Evolutionary conservation across 2,113 vertebrate genomes (phyloP), one percentile per base, ranked within the genome.

Genomic region (Thymallus thymallus): DNA sequence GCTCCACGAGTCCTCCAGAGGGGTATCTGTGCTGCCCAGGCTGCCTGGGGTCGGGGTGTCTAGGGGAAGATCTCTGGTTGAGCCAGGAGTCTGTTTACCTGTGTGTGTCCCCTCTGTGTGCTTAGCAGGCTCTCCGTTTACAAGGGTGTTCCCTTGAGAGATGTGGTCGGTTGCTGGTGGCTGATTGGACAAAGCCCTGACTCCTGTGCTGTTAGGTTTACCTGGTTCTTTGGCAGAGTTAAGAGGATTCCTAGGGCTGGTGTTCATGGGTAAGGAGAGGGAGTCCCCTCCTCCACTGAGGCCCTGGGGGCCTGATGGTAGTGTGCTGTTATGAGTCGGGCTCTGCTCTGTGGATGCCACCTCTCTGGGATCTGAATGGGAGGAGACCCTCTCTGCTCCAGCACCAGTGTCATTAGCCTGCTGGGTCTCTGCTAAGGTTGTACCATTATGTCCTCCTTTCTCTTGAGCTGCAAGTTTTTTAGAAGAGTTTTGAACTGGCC

Each of bases 1-100:
- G 24, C 82, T 94, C 96, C 96, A 98, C 1, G 91, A 93, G 58
- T 95, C 93, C 73, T 90, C 85, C 6, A 94, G 88, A 0, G 94
- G 93, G n/a, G 29, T 61, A 76, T 62, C 75, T 76, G 75, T 22
- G 83, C 64, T 62, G 84, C 29, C 76, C 60, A 1, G 35, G 35
- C 48, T 18, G 48, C 48, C 48, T 51, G 48, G 14, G 48, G 16
- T 51, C 14, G 48, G 48, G 13, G 82, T 94, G 84, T 93, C 92
- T 22, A 76, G 62, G 29, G 86, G 84, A 1, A 24, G 71, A 76
- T 94, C 94, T 3, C 72, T 79, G 23, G 69, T 65, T 5, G 62
- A 3, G 7, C 64, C 73, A 2, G 51, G 76, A 23, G 76, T 61
- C 24, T 22, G 72, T 35, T 78, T 84, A 4, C 5, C 65, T 55